Evolutionary conservation across 2,113 vertebrate species (phyloP).

Genomic region (Accipiter cooperii): DNA sequence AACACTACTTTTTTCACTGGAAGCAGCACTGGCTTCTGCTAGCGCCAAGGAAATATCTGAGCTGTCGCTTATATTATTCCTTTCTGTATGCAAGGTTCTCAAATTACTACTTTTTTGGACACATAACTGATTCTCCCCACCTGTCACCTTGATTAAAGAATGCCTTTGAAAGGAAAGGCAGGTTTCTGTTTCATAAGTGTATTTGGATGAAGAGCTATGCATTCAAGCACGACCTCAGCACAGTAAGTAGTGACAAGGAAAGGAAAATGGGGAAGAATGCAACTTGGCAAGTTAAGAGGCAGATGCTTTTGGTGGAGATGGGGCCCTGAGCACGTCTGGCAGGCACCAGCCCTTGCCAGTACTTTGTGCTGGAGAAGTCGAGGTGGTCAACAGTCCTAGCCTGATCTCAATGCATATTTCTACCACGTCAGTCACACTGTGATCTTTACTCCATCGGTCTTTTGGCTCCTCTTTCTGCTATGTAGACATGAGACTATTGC

Average conservation of each 20-base stretch:
- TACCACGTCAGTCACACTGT: accelerated
- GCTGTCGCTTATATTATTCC: background rate
- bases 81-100: background rate
- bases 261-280: background rate
- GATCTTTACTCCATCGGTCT: background rate
- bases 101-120: background rate
- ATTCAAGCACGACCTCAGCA: background rate
- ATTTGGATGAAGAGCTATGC: background rate
- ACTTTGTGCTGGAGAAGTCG: background rate
- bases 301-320: background rate
- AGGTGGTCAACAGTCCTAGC: background rate
- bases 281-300: background rate
- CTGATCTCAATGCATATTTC: background rate
- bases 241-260: background rate
- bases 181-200: background rate
- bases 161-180: background rate
- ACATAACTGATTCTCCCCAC: background rate
- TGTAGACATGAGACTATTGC: background rate
- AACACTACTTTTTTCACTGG: background rate
- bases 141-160: slow-evolving; percentile 20
- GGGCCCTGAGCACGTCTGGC: background rate
- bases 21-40: background rate
- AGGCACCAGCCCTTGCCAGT: background rate
- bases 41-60: background rate
- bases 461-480: background rate